A percentile compares a stretch with the other conserved stretches of the same genome.
Evolutionary conservation across 1,140 invertebrate species (phyloP).

Genomic region (Cydia fagiglandana): DNA sequence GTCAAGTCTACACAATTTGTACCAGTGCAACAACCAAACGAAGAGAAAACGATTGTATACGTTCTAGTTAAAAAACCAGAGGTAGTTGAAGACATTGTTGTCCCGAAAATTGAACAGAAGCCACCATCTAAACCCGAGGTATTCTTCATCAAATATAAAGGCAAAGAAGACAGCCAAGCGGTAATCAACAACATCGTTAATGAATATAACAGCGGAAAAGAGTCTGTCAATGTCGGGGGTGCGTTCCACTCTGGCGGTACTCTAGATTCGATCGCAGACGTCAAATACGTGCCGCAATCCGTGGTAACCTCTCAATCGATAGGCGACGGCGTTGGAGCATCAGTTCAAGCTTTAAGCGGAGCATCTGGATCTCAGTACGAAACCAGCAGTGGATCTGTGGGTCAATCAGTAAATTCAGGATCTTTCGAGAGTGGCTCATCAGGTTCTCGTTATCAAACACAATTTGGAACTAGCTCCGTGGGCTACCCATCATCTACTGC

Average conservation of each 20-base stretch:
- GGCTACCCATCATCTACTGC: constrained; percentile 10
- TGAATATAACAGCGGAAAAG: constrained; percentile 60
- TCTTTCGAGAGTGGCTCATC: not conserved
- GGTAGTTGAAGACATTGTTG: constrained; percentile 84
- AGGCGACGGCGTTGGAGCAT: not conserved
- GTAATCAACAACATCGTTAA: constrained; percentile 69
- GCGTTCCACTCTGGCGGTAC: constrained; percentile 16
- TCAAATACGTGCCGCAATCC: not conserved
- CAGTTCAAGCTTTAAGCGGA: not conserved
- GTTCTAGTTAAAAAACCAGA: constrained; percentile 90
- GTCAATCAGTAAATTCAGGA: not conserved
- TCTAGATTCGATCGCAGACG: constrained; percentile 14
- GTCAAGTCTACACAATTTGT: constrained; percentile 58
- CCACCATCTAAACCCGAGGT: constrained; percentile 69
- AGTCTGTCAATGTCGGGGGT: constrained; percentile 50
- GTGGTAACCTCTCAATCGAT: not conserved
- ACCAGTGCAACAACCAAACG: constrained; percentile 78
- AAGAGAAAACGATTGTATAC: constrained; percentile 92
- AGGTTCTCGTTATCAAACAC: not conserved
- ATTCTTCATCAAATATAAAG: constrained; percentile 71
- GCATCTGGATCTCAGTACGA: constrained; percentile 22
- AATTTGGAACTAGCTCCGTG: constrained; percentile 4
- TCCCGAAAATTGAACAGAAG: constrained; percentile 80
- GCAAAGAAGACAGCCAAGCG: constrained; percentile 63
- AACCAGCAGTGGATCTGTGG: constrained; percentile 3